Percentiles rank a stretch among this genome's conserved stretches.
Evolutionary conservation across 2,113 vertebrate species (phyloP).

Genomic region (Cynocephalus volans): DNA sequence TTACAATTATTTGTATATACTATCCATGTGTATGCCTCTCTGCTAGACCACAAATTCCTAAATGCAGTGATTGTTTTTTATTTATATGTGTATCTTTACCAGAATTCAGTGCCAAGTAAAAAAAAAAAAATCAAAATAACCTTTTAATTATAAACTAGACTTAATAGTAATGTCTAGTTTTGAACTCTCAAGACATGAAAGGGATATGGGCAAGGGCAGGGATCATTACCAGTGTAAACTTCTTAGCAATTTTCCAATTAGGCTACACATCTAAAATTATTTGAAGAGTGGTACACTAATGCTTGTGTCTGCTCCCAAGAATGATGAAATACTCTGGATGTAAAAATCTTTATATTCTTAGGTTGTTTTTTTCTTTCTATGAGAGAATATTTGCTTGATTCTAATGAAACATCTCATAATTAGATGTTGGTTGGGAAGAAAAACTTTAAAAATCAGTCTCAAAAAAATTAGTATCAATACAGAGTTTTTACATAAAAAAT

Average conservation of each 20-base stretch:
- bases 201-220: background rate
- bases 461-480: constrained; percentile 38
- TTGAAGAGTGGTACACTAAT: background rate
- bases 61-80: background rate
- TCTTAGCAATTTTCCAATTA: background rate
- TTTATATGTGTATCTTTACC: background rate
- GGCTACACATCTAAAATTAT: background rate
- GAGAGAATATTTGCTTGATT: constrained; percentile 36
- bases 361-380: background rate
- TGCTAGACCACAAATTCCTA: background rate
- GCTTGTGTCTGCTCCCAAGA: background rate
- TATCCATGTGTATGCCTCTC: background rate
- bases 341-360: background rate
- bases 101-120: background rate
- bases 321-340: background rate
- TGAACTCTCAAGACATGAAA: background rate
- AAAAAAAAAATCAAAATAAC: background rate
- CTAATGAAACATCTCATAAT: background rate
- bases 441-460: constrained; percentile 30
- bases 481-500: constrained; percentile 9
- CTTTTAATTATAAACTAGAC: too few species aligned
- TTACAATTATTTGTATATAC: background rate
- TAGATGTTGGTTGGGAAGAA: background rate
- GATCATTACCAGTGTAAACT: background rate
- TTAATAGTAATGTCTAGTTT: constrained; percentile 3